Evolutionary conservation across 2,113 vertebrate species (phyloP).

Genomic region (Mesitornis unicolor): DNA sequence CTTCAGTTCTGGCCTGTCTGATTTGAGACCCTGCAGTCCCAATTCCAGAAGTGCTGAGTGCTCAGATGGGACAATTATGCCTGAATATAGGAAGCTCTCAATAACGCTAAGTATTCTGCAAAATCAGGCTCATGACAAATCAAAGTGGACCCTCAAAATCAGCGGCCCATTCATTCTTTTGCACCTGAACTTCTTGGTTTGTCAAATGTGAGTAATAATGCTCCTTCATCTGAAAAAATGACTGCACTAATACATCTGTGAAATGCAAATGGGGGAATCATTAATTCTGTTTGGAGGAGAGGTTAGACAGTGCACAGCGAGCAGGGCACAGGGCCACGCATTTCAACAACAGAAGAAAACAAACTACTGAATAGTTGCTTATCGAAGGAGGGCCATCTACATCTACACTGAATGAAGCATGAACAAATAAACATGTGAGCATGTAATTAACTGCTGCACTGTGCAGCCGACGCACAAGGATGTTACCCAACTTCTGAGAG

Average conservation of each 20-base stretch:
- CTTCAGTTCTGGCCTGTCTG: background rate
- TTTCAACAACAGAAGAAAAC: constrained; percentile 48
- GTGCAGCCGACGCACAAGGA: background rate
- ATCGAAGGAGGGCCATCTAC: constrained; percentile 37
- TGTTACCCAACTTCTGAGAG: background rate
- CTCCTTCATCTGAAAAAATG: constrained; percentile 13
- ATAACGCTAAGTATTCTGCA: constrained; percentile 2
- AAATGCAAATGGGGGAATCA: constrained; percentile 46
- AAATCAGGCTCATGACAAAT: constrained; percentile 47
- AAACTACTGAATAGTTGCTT: constrained; percentile 45
- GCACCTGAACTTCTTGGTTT: constrained; percentile 61
- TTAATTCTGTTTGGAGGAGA: constrained; percentile 21
- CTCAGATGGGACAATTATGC: constrained; percentile 48
- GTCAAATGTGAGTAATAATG: constrained; percentile 38
- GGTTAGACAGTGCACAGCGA: constrained; percentile 11
- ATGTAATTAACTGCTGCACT: background rate
- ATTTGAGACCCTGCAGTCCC: background rate
- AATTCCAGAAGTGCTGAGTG: background rate
- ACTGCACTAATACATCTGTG: constrained; percentile 16
- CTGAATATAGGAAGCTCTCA: constrained; percentile 44
- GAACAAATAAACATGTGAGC: background rate
- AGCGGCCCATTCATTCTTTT: constrained; percentile 54
- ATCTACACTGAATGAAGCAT: background rate
- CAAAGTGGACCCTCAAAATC: constrained; percentile 60
- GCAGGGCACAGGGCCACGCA: constrained; percentile 28